Evolutionary conservation across 2,888 invertebrate species (phyloP).

Genomic region (Creontiades dilutus): DNA sequence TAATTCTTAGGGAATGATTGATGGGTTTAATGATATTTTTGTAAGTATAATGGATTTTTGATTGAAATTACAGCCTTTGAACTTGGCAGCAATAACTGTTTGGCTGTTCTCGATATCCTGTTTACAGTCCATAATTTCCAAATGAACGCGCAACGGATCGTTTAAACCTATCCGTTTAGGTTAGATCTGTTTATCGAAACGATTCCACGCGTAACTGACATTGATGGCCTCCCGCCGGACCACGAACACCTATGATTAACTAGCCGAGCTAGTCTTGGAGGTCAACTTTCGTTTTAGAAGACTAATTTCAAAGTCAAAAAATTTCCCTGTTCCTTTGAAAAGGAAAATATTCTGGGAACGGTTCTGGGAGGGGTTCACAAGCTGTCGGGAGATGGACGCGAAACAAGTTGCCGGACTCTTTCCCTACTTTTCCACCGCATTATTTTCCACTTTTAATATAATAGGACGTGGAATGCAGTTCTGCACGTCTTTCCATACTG

Average conservation of each 20-base stretch:
- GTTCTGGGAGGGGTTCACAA: conserved; percentile 4
- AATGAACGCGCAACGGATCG: background rate
- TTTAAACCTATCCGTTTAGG: background rate
- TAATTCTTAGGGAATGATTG: too few species aligned
- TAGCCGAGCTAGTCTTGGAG: background rate
- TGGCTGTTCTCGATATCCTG: too few species aligned
- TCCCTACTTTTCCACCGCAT: background rate
- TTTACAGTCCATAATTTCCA: too few species aligned
- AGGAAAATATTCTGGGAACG: background rate
- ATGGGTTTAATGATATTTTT: too few species aligned
- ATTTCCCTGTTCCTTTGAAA: background rate
- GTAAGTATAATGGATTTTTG: too few species aligned
- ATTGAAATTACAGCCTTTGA: too few species aligned
- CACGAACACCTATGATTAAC: background rate
- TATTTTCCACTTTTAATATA: conserved; percentile 1
- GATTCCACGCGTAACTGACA: background rate
- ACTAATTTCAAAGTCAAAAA: background rate
- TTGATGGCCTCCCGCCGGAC: background rate
- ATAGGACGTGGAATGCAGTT: conserved; percentile 17
- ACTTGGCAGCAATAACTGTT: too few species aligned
- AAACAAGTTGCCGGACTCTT: conserved; percentile 11
- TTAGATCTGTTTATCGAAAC: background rate
- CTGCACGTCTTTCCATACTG: background rate
- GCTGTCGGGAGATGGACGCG: background rate
- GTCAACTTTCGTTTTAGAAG: conserved; percentile 11